Evolutionary conservation across 2,888 invertebrate genomes (phyloP).

Genomic region (Digitonthophagus gazella): DNA sequence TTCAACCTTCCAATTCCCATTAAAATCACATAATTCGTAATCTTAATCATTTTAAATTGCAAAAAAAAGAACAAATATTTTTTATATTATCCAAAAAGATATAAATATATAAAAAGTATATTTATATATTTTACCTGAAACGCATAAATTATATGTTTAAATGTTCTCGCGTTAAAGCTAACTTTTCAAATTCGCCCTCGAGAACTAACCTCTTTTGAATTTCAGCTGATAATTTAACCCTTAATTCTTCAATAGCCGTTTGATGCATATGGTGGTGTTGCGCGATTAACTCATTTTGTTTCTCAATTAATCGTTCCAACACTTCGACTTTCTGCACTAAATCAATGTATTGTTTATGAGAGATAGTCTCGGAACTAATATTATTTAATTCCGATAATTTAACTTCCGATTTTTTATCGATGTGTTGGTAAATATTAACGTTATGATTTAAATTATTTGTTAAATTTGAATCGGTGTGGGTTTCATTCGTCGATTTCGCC

Average conservation of each 20-base stretch:
- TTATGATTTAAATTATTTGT: slow-evolving; percentile 10
- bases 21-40: background rate
- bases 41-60: background rate
- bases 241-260: slow-evolving; percentile 64
- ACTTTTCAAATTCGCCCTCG: slow-evolving; percentile 67
- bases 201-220: slow-evolving; percentile 62
- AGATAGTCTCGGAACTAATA: slow-evolving; percentile 31
- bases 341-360: slow-evolving; percentile 44
- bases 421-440: too few species aligned
- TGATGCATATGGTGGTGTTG: slow-evolving; percentile 49
- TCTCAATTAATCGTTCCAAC: slow-evolving; percentile 59
- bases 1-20: background rate
- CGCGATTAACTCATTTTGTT: slow-evolving; percentile 51
- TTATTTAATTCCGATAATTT: slow-evolving; percentile 25
- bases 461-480: slow-evolving; percentile 26
- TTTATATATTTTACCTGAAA: slow-evolving; percentile 4
- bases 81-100: background rate
- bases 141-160: slow-evolving; percentile 55
- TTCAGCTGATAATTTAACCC: slow-evolving; percentile 61
- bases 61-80: slow-evolving; percentile 5
- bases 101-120: slow-evolving; percentile 8
- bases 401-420: slow-evolving; percentile 22
- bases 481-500: background rate
- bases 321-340: slow-evolving; percentile 54
- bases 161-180: slow-evolving; percentile 47